These are phyloP conservation scores for Perodicticus potto DNA, from an alignment of 2,797 vertebrate species.

Conservation along the genomic window DNA sequence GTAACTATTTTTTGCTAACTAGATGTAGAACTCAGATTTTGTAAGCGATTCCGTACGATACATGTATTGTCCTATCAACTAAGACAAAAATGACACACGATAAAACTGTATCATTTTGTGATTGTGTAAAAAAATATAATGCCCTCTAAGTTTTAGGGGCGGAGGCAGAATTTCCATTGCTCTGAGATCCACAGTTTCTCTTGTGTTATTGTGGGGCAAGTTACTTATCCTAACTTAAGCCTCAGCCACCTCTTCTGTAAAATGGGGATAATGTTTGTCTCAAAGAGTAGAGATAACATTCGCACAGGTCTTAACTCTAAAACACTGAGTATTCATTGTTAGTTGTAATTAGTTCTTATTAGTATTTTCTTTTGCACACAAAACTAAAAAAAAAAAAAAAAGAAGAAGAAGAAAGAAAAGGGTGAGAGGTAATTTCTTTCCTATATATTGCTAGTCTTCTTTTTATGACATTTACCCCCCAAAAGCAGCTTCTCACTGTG, in stretches of 20 bases:
- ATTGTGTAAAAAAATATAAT: constrained; percentile 10
- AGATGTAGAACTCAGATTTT: constrained; percentile 39
- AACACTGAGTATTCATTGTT: background rate
- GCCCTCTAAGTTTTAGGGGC: background rate
- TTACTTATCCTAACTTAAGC: background rate
- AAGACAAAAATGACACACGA: background rate
- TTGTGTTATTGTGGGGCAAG: background rate
- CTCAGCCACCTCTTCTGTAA: background rate
- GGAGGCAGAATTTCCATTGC: background rate
- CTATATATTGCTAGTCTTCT: background rate
- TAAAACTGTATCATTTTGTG: background rate
- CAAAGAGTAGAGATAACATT: background rate
- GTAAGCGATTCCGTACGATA: background rate
- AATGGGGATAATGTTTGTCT: background rate
- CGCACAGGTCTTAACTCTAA: background rate
- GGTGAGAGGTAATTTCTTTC: background rate
- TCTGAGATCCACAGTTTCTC: background rate
- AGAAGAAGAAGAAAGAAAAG: background rate
- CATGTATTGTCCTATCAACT: background rate
- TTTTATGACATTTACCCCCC: background rate
- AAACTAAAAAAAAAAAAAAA: background rate
- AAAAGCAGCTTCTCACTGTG: background rate
- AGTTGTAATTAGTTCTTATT: background rate
- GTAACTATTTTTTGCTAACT: constrained; percentile 57
- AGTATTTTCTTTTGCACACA: background rate